phyloP scores from a whole-genome alignment of 2,888 invertebrate genomes.

The Xestia xanthographa region DNA sequence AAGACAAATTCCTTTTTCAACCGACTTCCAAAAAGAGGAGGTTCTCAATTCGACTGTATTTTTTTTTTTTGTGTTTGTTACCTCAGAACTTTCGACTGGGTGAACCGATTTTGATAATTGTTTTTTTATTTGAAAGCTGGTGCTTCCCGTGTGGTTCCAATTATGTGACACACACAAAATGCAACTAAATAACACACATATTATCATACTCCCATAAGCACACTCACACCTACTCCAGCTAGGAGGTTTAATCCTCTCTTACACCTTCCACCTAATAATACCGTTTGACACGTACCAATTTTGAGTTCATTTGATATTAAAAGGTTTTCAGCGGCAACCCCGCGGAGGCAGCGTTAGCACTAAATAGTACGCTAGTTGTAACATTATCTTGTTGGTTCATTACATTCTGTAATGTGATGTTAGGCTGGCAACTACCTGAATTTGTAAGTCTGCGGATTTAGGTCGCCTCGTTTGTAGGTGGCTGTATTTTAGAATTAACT shows the following conservation, averaged over 20 bases:
- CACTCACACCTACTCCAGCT: neutral
- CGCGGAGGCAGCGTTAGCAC: conserved; percentile 64
- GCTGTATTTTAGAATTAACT: conserved; percentile 22
- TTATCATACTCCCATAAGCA: neutral
- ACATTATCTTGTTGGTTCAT: conserved; percentile 63
- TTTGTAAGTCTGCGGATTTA: conserved; percentile 43
- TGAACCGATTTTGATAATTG: no score
- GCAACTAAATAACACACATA: neutral
- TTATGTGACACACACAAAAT: no score
- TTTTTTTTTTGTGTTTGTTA: no score
- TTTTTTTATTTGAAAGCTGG: no score
- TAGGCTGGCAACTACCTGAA: conserved; percentile 53
- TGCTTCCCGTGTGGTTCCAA: no score
- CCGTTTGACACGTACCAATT: conserved; percentile 89
- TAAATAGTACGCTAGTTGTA: conserved; percentile 63
- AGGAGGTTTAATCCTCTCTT: conserved; percentile 62
- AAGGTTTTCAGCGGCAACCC: conserved; percentile 83
- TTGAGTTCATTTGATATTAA: conserved; percentile 90
- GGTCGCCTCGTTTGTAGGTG: conserved; percentile 31
- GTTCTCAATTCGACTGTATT: no score
- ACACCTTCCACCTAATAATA: conserved; percentile 82
- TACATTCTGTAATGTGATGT: conserved; percentile 58
- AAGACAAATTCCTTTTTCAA: no score
- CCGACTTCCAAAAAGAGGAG: no score
- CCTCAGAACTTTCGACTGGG: no score